A percentile compares a stretch with the other conserved stretches of the same genome.
Evolutionary conservation across 2,797 vertebrate genomes (phyloP).

Genomic region (Emydoidea blandingii): DNA sequence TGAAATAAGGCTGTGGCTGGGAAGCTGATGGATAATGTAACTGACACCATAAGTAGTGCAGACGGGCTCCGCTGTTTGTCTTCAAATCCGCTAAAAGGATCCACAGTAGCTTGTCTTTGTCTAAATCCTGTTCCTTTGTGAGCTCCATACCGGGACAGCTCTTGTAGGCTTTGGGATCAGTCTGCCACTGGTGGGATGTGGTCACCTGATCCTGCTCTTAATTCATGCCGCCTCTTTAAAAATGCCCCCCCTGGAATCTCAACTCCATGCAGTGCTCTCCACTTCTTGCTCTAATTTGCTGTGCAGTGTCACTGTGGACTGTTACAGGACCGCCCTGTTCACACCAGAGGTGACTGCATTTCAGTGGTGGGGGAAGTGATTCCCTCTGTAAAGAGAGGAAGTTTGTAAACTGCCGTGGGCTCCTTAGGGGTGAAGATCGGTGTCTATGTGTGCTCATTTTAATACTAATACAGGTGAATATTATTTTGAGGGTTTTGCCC

Average conservation of each 20-base stretch:
- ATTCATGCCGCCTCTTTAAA: background rate
- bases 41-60: background rate
- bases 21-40: too few species aligned
- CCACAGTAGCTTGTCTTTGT: background rate
- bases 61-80: background rate
- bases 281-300: background rate
- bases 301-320: background rate
- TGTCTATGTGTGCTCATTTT: background rate
- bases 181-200: background rate
- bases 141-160: background rate
- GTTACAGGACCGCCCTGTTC: background rate
- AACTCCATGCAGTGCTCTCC: background rate
- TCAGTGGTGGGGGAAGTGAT: background rate
- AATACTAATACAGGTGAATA: background rate
- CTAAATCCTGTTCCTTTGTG: background rate
- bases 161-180: background rate
- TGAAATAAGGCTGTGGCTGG: background rate
- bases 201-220: background rate
- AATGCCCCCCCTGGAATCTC: background rate
- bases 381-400: background rate
- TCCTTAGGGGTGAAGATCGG: background rate
- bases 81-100: background rate
- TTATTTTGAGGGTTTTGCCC: background rate
- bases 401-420: too few species aligned
- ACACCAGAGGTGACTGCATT: background rate